Base-by-base conservation (phyloP, 37 sponge, comb jelly and placozoan genomes). In the Corticium candelabrum region DNA sequence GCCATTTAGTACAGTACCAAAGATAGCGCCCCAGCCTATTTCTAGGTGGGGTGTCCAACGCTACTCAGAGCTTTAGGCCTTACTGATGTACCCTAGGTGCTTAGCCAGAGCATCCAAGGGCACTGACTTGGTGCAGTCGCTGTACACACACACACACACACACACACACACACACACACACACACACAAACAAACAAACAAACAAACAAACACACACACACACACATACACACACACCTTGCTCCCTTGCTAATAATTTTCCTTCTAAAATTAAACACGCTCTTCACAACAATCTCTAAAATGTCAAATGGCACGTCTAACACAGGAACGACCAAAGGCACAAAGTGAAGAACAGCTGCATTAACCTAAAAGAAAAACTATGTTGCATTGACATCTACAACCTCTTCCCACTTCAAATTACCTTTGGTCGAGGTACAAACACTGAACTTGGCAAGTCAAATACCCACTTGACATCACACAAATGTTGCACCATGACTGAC, bases 381-480 rank as follows among this genome's bases (percentile, higher is more conserved):
- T 3, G 3, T n/a, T n/a, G n/a, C n/a, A n/a, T n/a, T n/a, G n/a
- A n/a, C 2, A n/a, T 30, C 36, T 40, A 30, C 36, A 68, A 2
- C n/a, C 36, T 38, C 69, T 79, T 34, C 34, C n/a, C n/a, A n/a
- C n/a, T n/a, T n/a, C n/a, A n/a, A 32, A 76, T 81, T 38, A 90
- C 95, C 85, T 94, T 90, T 38, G 95, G 95, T 40, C 40, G 34
- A 5, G 95, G 95, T 2, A 83, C 86, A 57, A 90, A 94, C 15
- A 72, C 76, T 31, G 82, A 76, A 3, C 86, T 80, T 5, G 80
- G 80, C 7, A 94, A 81, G 35, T 4, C 76, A 70, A 85, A 87
- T 15, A 84, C 82, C 77, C 74, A 40, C 78, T 90, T 78, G 35
- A 88, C 74, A 29, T 80, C 41, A 43, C 91, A 90, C 31, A 80